These are phyloP conservation scores for Xenopus petersii DNA, from an alignment of 2,797 vertebrate genomes.

Conservation along the genomic window DNA sequence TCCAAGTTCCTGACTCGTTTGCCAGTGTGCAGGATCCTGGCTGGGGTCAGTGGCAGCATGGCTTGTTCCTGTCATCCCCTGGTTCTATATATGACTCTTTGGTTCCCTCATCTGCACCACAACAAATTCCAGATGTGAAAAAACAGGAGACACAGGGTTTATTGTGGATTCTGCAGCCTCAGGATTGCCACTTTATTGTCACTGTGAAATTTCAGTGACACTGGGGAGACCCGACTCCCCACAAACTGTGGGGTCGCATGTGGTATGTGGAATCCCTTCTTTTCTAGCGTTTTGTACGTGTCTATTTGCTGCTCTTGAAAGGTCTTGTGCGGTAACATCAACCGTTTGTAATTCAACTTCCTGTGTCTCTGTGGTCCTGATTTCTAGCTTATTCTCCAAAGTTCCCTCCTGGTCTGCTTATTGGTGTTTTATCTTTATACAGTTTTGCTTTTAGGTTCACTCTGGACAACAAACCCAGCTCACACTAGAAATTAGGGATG, in stretches of 20 bases:
- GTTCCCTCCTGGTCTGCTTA: not conserved
- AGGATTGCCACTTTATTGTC: constrained; percentile 14
- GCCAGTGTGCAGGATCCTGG: not conserved
- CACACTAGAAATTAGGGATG: too few species aligned
- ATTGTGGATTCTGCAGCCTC: constrained; percentile 35
- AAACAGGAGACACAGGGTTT: constrained; percentile 9
- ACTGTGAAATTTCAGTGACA: constrained; percentile 38
- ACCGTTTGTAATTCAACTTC: constrained; percentile 41
- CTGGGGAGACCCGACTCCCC: constrained; percentile 36
- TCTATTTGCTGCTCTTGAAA: constrained; percentile 49
- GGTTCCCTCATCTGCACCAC: constrained; percentile 13
- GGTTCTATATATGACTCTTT: constrained; percentile 22
- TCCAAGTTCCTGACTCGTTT: constrained; percentile 70
- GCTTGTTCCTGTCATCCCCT: not conserved
- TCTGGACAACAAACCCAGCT: too few species aligned
- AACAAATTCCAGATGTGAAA: constrained; percentile 18
- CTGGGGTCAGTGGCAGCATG: rapidly evolving
- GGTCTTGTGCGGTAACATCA: constrained; percentile 46
- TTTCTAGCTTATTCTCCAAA: not conserved
- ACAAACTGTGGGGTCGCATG: constrained; percentile 38
- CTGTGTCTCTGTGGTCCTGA: constrained; percentile 25
- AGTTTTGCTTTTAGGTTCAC: too few species aligned
- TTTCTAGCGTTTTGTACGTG: constrained; percentile 49
- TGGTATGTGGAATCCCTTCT: constrained; percentile 38
- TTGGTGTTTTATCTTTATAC: too few species aligned